phyloP scores from a whole-genome alignment of 1,140 invertebrate species.

The Drosophila triauraria region DNA sequence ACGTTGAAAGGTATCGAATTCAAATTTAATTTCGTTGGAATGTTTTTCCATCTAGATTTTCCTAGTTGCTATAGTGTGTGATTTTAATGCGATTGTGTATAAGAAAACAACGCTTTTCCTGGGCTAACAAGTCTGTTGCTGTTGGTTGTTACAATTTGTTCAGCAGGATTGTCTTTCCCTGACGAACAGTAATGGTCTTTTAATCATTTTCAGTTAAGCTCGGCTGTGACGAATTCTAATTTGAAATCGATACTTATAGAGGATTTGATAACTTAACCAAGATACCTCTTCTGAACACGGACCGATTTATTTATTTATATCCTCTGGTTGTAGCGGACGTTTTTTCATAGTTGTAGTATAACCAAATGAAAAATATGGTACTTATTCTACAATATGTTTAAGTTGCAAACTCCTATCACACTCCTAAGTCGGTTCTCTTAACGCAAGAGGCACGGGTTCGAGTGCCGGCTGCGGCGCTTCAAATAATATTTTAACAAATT shows the following conservation, averaged over 20 bases:
- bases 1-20: neutral
- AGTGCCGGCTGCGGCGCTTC: too few relatives aligned
- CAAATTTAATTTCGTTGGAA: neutral
- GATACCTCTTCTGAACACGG: neutral
- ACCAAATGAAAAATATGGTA: too few relatives aligned
- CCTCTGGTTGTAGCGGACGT: too few relatives aligned
- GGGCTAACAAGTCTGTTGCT: neutral
- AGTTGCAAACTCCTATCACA: too few relatives aligned
- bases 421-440: too few relatives aligned
- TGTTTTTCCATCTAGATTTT: neutral
- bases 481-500: too few relatives aligned
- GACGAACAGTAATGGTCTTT: neutral
- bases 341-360: too few relatives aligned
- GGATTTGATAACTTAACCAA: neutral
- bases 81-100: neutral
- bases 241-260: neutral
- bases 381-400: too few relatives aligned
- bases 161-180: neutral
- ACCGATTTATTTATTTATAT: too few relatives aligned
- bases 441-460: too few relatives aligned
- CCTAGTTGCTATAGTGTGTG: neutral
- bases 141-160: neutral
- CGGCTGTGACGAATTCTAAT: neutral
- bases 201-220: neutral
- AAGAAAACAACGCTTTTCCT: neutral